phyloP scores from a whole-genome alignment of 2,797 vertebrate genomes.

The Eulemur coronatus region DNA sequence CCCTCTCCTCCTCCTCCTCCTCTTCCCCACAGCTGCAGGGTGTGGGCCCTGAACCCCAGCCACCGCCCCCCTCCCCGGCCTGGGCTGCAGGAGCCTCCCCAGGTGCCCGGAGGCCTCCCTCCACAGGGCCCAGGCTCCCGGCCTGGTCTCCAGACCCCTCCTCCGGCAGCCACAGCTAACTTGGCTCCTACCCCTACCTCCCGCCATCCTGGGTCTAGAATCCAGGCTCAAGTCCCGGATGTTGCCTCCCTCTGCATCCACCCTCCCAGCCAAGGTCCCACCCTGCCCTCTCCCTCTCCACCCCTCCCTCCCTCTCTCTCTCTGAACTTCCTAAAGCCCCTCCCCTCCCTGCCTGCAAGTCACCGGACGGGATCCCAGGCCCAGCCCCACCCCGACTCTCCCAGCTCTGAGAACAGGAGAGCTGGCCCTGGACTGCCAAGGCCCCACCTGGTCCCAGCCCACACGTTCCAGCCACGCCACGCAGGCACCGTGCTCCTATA shows the following conservation, averaged over 20 bases:
- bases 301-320: not conserved
- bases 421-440: not conserved
- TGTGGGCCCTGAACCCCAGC: not conserved
- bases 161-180: not conserved
- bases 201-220: not conserved
- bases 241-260: not conserved
- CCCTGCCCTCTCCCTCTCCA: not conserved
- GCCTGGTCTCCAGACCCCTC: not conserved
- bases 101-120: not conserved
- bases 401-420: not conserved
- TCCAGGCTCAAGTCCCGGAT: not conserved
- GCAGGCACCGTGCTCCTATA: not conserved
- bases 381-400: not conserved
- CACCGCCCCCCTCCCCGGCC: too few species aligned
- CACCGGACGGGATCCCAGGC: conserved; percentile 20
- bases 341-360: conserved; percentile 35
- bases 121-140: not conserved
- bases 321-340: not conserved
- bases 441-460: not conserved
- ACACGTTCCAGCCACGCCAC: too few species aligned
- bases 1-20: not conserved
- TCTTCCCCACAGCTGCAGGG: not conserved
- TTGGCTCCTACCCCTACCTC: not conserved
- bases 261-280: not conserved
- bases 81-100: not conserved